phyloP scores from a whole-genome alignment of 2,888 invertebrate species.

The Epiblema foenella region DNA sequence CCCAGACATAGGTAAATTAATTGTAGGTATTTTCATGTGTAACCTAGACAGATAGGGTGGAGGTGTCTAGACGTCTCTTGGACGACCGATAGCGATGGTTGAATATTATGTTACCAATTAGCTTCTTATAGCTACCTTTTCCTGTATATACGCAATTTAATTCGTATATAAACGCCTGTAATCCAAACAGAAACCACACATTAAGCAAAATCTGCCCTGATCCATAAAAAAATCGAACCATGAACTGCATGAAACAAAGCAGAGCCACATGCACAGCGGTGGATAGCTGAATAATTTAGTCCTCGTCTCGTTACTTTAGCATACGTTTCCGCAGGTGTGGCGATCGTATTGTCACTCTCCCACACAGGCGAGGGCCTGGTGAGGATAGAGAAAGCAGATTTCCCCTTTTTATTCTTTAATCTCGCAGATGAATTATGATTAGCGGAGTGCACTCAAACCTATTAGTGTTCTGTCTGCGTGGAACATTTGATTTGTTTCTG shows the following conservation, averaged over 20 bases:
- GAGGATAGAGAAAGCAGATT: slow-evolving; percentile 47
- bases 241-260: slow-evolving; percentile 53
- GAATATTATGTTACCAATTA: no score
- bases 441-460: slow-evolving; percentile 83
- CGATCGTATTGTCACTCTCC: slow-evolving; percentile 81
- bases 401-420: slow-evolving; percentile 81
- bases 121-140: no score
- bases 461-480: slow-evolving; percentile 71
- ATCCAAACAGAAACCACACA: neutral
- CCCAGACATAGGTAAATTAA: no score
- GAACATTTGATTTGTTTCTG: slow-evolving; percentile 65
- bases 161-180: neutral
- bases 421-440: slow-evolving; percentile 85
- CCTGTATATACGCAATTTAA: neutral
- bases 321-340: slow-evolving; percentile 83
- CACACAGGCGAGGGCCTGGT: slow-evolving; percentile 53
- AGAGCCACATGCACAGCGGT: slow-evolving; percentile 63
- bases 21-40: no score
- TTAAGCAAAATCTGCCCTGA: neutral
- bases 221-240: neutral
- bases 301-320: slow-evolving; percentile 81
- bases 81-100: no score
- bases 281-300: slow-evolving; percentile 80
- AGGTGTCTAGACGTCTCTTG: no score
- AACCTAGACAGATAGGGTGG: no score